Percentiles rank a stretch among this genome's conserved stretches.
phyloP scores from a whole-genome alignment of 2,113 vertebrate genomes.

The Cyanistes caeruleus region DNA sequence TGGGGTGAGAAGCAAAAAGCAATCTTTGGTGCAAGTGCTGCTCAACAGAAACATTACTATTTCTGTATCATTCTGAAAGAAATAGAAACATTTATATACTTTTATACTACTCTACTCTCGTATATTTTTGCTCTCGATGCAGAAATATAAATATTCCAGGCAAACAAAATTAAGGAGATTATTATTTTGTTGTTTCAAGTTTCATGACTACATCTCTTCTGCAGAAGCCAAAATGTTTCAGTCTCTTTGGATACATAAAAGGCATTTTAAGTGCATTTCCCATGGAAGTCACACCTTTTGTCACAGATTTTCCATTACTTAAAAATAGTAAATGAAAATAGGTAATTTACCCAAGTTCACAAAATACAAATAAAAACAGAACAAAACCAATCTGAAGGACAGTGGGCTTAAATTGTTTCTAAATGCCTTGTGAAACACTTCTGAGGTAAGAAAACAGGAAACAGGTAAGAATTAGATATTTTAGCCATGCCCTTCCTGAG shows the following conservation, averaged over 20 bases:
- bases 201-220: background rate
- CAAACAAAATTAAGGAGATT: background rate
- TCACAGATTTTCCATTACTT: background rate
- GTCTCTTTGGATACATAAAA: background rate
- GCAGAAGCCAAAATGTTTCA: background rate
- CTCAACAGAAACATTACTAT: background rate
- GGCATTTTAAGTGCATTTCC: background rate
- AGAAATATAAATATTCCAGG: background rate
- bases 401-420: background rate
- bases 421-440: background rate
- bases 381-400: background rate
- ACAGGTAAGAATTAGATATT: rapidly evolving
- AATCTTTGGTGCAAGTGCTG: background rate
- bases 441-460: background rate
- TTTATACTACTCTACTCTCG: background rate
- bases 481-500: background rate
- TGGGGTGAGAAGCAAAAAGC: background rate
- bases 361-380: background rate
- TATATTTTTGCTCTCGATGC: background rate
- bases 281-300: background rate
- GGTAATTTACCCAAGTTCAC: background rate
- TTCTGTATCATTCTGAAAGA: background rate
- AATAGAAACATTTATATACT: background rate
- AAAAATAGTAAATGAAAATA: background rate
- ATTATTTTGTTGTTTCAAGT: background rate